A percentile compares a stretch with the other conserved stretches of the same genome.
Evolutionary conservation across 2,888 invertebrate genomes (phyloP).

Genomic region (Tipula helvola): DNA sequence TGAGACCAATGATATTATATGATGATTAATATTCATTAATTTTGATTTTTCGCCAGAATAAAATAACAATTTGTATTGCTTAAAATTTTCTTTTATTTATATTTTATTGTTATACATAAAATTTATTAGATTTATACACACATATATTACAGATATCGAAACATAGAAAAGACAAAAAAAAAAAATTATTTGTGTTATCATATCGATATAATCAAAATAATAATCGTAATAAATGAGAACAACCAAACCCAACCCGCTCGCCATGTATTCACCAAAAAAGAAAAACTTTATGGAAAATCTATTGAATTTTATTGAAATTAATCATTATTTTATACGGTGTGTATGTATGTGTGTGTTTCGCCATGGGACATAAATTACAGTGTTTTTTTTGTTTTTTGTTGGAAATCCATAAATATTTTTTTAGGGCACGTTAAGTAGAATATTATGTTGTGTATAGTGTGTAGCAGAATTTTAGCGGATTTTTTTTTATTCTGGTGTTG

Average conservation of each 20-base stretch:
- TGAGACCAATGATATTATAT: not conserved
- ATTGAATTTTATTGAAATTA: not conserved
- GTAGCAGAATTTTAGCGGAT: not conserved
- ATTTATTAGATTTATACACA: not conserved
- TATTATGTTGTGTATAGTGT: not conserved
- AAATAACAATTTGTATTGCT: constrained; percentile 4
- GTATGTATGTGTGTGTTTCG: not conserved
- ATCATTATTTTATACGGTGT: not conserved
- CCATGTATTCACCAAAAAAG: not conserved
- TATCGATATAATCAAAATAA: not conserved
- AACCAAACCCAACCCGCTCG: not conserved
- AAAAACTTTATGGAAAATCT: not conserved
- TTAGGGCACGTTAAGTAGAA: not conserved
- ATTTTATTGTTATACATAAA: not conserved
- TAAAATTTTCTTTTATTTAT: not conserved
- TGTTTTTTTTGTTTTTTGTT: not conserved
- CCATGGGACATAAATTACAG: not conserved
- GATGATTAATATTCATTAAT: not conserved
- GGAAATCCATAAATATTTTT: not conserved
- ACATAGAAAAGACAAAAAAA: not conserved
- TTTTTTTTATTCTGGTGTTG: not conserved
- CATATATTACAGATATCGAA: not conserved
- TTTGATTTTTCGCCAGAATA: not conserved
- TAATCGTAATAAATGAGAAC: not conserved
- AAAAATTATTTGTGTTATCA: not conserved